Evolutionary conservation across 2,888 invertebrate species (phyloP), one percentile per base, ranked within the genome.

Genomic region (Ariolimax columbianus): DNA sequence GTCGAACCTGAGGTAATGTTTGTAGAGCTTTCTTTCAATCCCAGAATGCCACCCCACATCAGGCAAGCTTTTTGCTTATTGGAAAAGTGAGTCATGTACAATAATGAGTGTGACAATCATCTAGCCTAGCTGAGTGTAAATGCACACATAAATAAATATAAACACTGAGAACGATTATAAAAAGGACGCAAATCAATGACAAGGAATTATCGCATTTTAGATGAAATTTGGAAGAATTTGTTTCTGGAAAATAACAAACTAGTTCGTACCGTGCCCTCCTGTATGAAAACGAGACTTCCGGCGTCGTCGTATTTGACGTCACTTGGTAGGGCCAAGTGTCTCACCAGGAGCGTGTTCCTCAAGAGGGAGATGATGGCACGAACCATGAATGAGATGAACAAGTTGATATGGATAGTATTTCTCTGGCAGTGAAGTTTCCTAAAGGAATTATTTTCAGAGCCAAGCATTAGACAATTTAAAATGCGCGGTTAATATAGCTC

Each of bases 351-450:
- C 3, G 95, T 90, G 90, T 95, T 95, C 91, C 96, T 96, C 47
- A 96, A 90, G 6, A 96, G 93, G 0, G 95, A 95, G 93, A 96
- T 95, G 84, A 95, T 95, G 0, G 96, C 96, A 79, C 96, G 94
- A 59, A 96, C 93, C 88, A 96, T 96, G 93, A 96, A 96, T 0
- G 96, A 96, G 0, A 95, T 95, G 92, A 96, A 96, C 77, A 96
- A 94, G 90, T 96, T 96, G 95, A 96, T 95, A 93, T 96, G 96
- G 0, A 96, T 94, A 88, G 95, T 95, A 92, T 96, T 96, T 88
- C 96, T 94, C 7, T 96, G 95, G 91, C 96, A 96, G 89, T 96
- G 95, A 63, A 96, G 93, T 92, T 95, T 95, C 93, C 96, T 96
- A 77, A 11, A 81, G n/a, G n/a, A n/a, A n/a, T n/a, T n/a, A n/a